Evolutionary conservation across 2,888 invertebrate species (phyloP), one percentile per base, ranked within the genome.

Genomic region (Cerceris rybyensis): DNA sequence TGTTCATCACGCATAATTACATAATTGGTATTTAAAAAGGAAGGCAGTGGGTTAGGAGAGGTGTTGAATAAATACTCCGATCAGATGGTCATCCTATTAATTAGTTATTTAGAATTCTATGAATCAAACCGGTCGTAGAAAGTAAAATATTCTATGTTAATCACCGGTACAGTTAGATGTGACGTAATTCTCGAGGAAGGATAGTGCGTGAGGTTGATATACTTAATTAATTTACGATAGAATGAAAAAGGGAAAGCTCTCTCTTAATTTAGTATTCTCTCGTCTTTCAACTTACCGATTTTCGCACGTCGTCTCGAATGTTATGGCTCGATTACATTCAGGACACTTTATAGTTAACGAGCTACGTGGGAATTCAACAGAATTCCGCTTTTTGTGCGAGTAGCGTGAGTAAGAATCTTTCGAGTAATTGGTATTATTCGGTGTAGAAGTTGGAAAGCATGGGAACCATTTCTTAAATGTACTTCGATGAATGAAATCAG

Each of bases 371-470:
- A 88, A 86, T 81, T 64, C 75, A 71, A 61, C 67, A 67, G 64
- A 70, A 60, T 75, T 66, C 60, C 50, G 69, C 72, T 80, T 82
- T 83, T 88, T 84, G 65, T 77, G 43, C 74, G 52, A 46, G 70
- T 78, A 66, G 77, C 76, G 71, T 60, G 68, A 70, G 80, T 60
- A 67, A 61, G 71, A 68, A 59, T 68, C 66, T 65, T 58, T 70
- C 79, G 70, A 73, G 83, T 85, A 86, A 87, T 87, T 79, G 80
- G 70, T 70, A 70, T 72, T 77, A 63, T 69, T 65, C 42, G 52
- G 50, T 14, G 16, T 28, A 41, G 13, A n/a, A 41, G 73, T 63
- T 88, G 87, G 88, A 88, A 88, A 88, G 89, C 80, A 83, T 88
- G 88, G 82, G 88, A 88, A 88, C 78, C 60, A 65, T 77, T 72